phyloP scores from a whole-genome alignment of 2,888 invertebrate genomes.

The Eudemis profundana region DNA sequence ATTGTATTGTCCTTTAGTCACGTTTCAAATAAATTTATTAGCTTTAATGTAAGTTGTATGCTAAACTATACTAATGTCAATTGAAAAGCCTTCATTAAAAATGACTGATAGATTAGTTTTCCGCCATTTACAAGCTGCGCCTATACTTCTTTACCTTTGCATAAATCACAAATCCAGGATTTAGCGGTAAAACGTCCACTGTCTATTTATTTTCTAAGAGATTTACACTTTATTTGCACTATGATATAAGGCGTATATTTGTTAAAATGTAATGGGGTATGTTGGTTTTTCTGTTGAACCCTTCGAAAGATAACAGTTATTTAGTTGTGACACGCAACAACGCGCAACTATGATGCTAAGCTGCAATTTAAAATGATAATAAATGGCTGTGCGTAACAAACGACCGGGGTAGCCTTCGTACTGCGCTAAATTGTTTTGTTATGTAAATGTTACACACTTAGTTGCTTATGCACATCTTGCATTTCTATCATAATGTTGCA shows the following conservation, averaged over 20 bases:
- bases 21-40: constrained; percentile 14
- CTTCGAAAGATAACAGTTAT: constrained; percentile 45
- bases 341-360: constrained; percentile 49
- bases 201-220: neutral
- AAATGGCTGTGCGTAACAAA: constrained; percentile 56
- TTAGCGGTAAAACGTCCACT: neutral
- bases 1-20: constrained; percentile 12
- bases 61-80: neutral
- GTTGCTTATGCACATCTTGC: constrained; percentile 42
- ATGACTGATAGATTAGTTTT: neutral
- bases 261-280: neutral
- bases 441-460: constrained; percentile 58
- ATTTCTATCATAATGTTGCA: constrained; percentile 31
- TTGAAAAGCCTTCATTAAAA: neutral
- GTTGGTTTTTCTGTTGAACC: constrained; percentile 4
- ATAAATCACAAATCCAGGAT: neutral
- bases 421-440: constrained; percentile 57
- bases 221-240: neutral
- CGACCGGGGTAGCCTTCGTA: constrained; percentile 56
- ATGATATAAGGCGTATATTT: neutral
- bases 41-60: neutral
- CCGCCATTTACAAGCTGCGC: neutral
- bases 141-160: neutral
- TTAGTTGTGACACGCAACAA: constrained; percentile 47
- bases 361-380: constrained; percentile 59